Conservation (phyloP, 2,888 invertebrate species). For the Himalopsyche japonica region DNA sequence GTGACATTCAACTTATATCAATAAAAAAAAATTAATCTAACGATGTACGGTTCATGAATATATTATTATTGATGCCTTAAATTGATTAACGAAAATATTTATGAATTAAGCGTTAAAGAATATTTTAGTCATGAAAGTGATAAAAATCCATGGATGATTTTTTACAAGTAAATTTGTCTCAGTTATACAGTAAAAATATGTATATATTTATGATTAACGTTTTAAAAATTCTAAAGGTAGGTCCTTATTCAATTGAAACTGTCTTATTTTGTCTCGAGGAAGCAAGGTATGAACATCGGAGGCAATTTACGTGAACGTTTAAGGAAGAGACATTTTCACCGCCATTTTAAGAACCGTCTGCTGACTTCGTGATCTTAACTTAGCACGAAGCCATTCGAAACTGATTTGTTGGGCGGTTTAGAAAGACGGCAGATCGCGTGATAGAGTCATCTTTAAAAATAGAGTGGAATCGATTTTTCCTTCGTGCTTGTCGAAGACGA, state of each 20-base stretch:
- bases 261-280: background rate
- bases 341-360: slow-evolving; percentile 20
- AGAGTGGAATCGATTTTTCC: slow-evolving; percentile 19
- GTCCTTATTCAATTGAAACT: background rate
- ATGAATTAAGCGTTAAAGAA: too few relatives aligned
- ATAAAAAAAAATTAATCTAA: too few relatives aligned
- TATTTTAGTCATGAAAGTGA: too few relatives aligned
- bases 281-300: background rate
- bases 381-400: slow-evolving; percentile 29
- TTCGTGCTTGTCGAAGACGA: background rate
- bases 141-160: too few relatives aligned
- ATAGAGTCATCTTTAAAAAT: slow-evolving; percentile 30
- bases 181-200: too few relatives aligned
- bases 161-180: too few relatives aligned
- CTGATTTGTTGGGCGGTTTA: slow-evolving; percentile 34
- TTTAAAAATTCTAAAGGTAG: too few relatives aligned
- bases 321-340: slow-evolving; percentile 7
- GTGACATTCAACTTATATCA: too few relatives aligned
- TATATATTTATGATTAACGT: too few relatives aligned
- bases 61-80: too few relatives aligned
- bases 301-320: background rate
- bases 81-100: too few relatives aligned
- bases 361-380: slow-evolving; percentile 22
- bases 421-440: slow-evolving; percentile 29
- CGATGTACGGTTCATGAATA: too few relatives aligned